Percentiles rank a stretch among this genome's conserved stretches.
phyloP scores from a whole-genome alignment of 2,888 invertebrate species.

The Ennomos fuscantarius region DNA sequence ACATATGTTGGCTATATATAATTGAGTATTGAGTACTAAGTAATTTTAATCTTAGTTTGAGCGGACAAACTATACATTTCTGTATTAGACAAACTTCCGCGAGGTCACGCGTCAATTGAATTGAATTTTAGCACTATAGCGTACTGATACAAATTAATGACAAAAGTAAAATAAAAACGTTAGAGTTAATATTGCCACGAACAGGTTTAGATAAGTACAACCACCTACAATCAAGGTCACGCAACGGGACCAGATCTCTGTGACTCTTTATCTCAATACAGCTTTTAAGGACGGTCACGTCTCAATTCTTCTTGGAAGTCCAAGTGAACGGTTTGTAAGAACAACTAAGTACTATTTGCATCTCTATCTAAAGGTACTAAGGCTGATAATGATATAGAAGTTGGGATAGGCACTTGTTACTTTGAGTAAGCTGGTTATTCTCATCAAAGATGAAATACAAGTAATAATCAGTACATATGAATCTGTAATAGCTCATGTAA shows the following conservation, averaged over 20 bases:
- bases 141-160: too few species aligned
- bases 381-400: constrained; percentile 4
- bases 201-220: constrained; percentile 11
- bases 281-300: constrained; percentile 36
- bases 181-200: constrained; percentile 1
- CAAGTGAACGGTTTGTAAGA: constrained; percentile 18
- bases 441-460: too few species aligned
- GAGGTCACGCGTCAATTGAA: too few species aligned
- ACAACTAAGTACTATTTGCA: constrained; percentile 2
- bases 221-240: constrained; percentile 38
- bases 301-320: constrained; percentile 38
- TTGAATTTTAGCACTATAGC: too few species aligned
- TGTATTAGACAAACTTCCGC: too few species aligned
- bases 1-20: too few species aligned
- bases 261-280: constrained; percentile 25
- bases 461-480: background rate
- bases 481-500: too few species aligned
- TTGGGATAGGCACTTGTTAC: constrained; percentile 4
- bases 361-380: constrained; percentile 10
- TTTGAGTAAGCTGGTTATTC: constrained; percentile 6
- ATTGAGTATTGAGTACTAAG: too few species aligned
- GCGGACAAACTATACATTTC: too few species aligned
- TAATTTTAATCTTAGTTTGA: too few species aligned
- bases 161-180: background rate
- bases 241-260: constrained; percentile 38